Percentiles rank a stretch among this genome's conserved stretches.
Evolutionary conservation across 2,797 vertebrate species (phyloP).

Genomic region (Linurgus olivaceus): DNA sequence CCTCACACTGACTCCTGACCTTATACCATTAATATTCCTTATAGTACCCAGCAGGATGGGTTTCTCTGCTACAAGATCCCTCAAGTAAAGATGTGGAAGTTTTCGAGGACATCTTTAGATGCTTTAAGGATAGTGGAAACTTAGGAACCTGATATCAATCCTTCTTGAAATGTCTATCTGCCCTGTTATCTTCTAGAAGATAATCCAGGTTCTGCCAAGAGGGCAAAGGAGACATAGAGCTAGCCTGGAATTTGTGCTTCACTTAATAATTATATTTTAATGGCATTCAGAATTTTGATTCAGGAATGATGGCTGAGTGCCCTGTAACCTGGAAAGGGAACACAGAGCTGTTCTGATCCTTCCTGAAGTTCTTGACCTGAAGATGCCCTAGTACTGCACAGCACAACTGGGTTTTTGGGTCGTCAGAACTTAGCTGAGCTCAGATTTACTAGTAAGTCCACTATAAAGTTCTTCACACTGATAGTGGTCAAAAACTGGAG

Average conservation of each 20-base stretch:
- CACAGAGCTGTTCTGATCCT: not conserved
- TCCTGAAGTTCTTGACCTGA: not conserved
- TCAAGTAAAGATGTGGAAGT: not conserved
- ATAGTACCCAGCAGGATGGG: not conserved
- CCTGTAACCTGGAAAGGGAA: not conserved
- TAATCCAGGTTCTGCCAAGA: not conserved
- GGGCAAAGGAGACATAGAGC: not conserved
- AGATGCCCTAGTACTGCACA: not conserved
- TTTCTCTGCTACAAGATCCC: not conserved
- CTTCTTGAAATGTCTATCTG: not conserved
- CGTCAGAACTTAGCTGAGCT: not conserved
- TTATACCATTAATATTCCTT: not conserved
- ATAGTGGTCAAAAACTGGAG: not conserved
- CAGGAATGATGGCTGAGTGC: not conserved
- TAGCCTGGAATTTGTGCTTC: not conserved
- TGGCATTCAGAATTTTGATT: not conserved
- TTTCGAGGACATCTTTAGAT: not conserved
- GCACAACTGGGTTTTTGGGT: rapidly evolving
- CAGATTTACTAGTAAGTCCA: not conserved
- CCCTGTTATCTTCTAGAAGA: not conserved
- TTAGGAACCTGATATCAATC: not conserved
- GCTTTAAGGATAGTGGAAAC: not conserved
- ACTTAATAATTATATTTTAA: not conserved
- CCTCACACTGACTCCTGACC: not conserved
- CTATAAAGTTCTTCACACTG: not conserved